Evolutionary conservation across 2,888 invertebrate genomes (phyloP), one percentile per base, ranked within the genome.

Genomic region (Adelphocoris suturalis): DNA sequence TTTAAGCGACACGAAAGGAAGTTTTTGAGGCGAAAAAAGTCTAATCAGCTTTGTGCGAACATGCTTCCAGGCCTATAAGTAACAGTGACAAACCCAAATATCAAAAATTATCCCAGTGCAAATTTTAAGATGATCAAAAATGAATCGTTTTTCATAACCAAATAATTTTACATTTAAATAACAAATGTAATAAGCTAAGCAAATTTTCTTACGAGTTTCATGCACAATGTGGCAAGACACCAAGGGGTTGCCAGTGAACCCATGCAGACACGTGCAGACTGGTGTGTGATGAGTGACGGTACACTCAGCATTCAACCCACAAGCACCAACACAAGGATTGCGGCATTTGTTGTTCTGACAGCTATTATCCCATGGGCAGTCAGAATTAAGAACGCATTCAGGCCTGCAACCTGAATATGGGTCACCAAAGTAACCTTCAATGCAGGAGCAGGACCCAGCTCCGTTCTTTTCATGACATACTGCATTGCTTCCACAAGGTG

Each of bases 231-330:
- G 96, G 84, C 91, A 91, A 86, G 85, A 68, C 28, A 87, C 90
- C 61, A 91, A 84, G 28, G 97, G 96, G 94, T 97, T 96, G 93
- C 97, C 97, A 90, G 96, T 96, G 92, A 95, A 96, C 91, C 96
- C 97, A 61, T 95, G 93, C 81, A 95, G 92, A 93, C 97, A 97
- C 86, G 95, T 95, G 92, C 97, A 97, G 48, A 96, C 95, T 2
- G 98, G 97, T 90, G 96, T 95, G 93, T 98, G 98, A 93, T 97
- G 97, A 92, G 95, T 95, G 2, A 97, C 97, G 89, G 95, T 95
- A 93, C 98, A 98, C 93, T 96, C 95, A 3, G 97, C 96, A 93
- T 97, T 96, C 89, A 96, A 94, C 57, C 97, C 97, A 93, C 97
- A 97, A 91, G 96, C 95, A 91, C 97, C 97, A 37, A 95, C 95